Base-by-base conservation (phyloP, 2,888 invertebrate species). In the Trachelus stipa region DNA sequence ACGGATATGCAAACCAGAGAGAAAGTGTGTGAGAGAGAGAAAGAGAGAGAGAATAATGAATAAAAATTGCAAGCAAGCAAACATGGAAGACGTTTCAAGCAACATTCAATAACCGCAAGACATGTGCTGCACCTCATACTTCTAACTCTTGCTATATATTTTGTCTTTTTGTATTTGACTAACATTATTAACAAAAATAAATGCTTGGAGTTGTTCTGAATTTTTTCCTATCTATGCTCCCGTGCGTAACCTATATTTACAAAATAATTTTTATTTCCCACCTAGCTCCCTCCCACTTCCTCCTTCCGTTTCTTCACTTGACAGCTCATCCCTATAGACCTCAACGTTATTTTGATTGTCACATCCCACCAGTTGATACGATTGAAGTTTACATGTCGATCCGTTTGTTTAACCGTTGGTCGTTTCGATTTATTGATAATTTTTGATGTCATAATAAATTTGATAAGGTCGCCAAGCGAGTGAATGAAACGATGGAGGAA, bases 1-100 rank as follows among this genome's bases (percentile, higher is more conserved):
- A 95, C 89, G 90, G 40, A 40, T 40, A 40, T 40, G 15, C 15
- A 40, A 40, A 15, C 15, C 40, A 40, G 77, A 69, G 77, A 74
- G 69, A 71, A 15, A 37, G 37, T 37, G 12, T 35, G 34, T 34
- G 34, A 35, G 35, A 40, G 40, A 40, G 40, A 40, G 40, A 37
- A 12, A 40, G 40, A 56, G 23, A 56, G 56, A 56, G 56, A 56
- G 23, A 23, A 9, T 23, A 56, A 56, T 23, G 23, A 56, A 56
- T 56, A 56, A 56, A 56, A 56, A 23, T 56, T 56, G 56, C 56
- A 23, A 56, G 15, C 40, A 40, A 40, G 6, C 56, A 56, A 56
- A 56, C 23, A 56, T 2, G 15, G 23, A 56, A 56, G 71, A 74
- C 77, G 56, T 69, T 56, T 56, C 9, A 6, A 9, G 56, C 56